Percentiles rank a stretch among this genome's conserved stretches.
Conservation (phyloP, 1,140 invertebrate species). For the Gyrodactylus salaris region DNA sequence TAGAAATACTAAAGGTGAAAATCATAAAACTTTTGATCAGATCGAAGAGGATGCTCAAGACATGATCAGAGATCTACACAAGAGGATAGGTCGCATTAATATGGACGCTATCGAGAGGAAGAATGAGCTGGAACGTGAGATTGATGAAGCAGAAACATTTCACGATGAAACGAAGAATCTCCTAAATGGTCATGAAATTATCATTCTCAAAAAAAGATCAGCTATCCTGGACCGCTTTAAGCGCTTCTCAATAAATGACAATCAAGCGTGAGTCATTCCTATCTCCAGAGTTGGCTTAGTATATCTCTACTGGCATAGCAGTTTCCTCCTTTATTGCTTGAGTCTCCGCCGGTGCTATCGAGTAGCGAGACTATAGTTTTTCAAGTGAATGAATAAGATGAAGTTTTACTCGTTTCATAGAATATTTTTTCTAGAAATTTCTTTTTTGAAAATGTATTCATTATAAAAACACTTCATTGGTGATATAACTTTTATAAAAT, state of each 20-base stretch:
- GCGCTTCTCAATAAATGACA: neutral
- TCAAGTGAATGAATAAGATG: no score
- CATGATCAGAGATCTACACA: neutral
- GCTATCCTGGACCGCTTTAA: neutral
- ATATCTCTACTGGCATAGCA: no score
- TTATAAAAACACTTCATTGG: no score
- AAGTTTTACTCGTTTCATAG: no score
- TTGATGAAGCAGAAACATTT: neutral
- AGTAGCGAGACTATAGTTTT: no score
- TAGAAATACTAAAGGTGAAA: neutral
- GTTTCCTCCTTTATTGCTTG: no score
- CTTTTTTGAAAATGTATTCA: no score
- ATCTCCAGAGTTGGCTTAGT: no score
- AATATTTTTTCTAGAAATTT: no score
- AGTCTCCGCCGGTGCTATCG: no score
- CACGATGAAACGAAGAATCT: neutral
- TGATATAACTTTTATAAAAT: no score
- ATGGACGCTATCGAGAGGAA: neutral
- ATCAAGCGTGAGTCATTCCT: no score
- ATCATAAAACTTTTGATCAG: neutral
- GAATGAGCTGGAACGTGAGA: neutral
- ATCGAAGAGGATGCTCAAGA: neutral
- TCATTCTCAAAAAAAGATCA: neutral
- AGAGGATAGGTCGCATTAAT: neutral
- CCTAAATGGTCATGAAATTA: neutral